Percentiles rank a stretch among this genome's conserved stretches.
phyloP scores from a whole-genome alignment of 2,888 invertebrate genomes.

The Zonitis immaculata region DNA sequence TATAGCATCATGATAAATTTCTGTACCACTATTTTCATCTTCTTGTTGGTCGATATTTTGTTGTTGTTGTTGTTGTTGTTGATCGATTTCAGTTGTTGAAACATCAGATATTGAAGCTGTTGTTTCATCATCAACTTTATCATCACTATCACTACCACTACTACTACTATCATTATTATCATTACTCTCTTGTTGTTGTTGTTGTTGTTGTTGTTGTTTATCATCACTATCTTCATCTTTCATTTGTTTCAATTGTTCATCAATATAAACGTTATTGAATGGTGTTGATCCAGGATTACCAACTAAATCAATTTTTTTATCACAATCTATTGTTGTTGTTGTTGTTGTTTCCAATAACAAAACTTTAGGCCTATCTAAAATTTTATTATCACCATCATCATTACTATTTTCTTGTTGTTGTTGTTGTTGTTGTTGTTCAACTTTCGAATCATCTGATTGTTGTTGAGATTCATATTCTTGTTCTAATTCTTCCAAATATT shows the following conservation, averaged over 20 bases:
- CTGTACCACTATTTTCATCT: not conserved
- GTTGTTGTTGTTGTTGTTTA: too few relatives aligned
- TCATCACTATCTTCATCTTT: too few relatives aligned
- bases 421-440: constrained; percentile 4
- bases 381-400: too few relatives aligned
- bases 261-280: constrained; percentile 46
- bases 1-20: constrained; percentile 22
- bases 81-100: constrained; percentile 30
- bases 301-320: constrained; percentile 36
- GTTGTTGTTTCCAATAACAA: constrained; percentile 14
- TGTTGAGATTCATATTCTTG: constrained; percentile 30
- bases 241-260: constrained; percentile 34
- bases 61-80: constrained; percentile 17
- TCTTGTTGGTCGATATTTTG: not conserved
- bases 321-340: constrained; percentile 13
- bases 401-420: constrained; percentile 5
- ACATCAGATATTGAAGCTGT: constrained; percentile 35
- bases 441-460: too few relatives aligned
- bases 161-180: constrained; percentile 21
- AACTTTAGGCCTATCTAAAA: constrained; percentile 27
- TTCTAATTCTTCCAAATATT: constrained; percentile 44
- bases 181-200: too few relatives aligned
- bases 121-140: constrained; percentile 4
- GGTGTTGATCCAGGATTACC: constrained; percentile 48
- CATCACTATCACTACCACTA: not conserved